A percentile compares a stretch with the other conserved stretches of the same genome.
These are phyloP conservation scores for Lathamus discolor DNA, from an alignment of 2,113 vertebrate genomes.

Conservation along the genomic window DNA sequence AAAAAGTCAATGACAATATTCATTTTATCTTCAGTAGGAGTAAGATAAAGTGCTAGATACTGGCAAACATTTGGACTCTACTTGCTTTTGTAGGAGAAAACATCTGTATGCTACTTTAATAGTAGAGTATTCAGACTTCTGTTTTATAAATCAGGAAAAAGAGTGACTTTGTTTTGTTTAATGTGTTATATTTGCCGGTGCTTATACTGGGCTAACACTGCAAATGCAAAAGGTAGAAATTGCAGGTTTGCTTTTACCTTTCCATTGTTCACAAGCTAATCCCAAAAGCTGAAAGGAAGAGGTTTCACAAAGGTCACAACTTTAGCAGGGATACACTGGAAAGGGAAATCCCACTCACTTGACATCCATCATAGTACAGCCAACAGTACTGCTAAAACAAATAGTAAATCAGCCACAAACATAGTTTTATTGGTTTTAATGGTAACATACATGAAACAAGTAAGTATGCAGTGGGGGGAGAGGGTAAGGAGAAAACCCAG, in stretches of 20 bases:
- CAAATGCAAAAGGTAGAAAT: neutral
- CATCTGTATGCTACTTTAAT: neutral
- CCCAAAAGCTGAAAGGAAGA: neutral
- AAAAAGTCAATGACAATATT: neutral
- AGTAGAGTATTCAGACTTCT: neutral
- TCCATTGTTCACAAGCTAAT: neutral
- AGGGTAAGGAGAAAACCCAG: neutral
- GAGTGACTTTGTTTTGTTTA: neutral
- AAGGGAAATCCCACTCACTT: neutral
- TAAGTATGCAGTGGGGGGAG: fast-evolving
- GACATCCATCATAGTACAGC: fast-evolving
- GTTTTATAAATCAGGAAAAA: neutral
- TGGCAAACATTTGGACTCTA: neutral
- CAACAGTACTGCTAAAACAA: neutral
- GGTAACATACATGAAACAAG: neutral
- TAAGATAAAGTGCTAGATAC: neutral
- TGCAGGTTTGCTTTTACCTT: neutral
- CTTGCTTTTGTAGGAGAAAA: neutral
- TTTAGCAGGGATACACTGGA: neutral
- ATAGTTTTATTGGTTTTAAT: neutral
- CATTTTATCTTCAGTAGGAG: neutral
- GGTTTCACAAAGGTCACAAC: neutral
- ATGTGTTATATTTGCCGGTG: neutral
- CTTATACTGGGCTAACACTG: neutral
- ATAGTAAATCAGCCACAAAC: neutral